Percentiles rank a stretch among this genome's conserved stretches.
Conservation (phyloP, 2,113 vertebrate genomes). For the Ciconia boyciana region DNA sequence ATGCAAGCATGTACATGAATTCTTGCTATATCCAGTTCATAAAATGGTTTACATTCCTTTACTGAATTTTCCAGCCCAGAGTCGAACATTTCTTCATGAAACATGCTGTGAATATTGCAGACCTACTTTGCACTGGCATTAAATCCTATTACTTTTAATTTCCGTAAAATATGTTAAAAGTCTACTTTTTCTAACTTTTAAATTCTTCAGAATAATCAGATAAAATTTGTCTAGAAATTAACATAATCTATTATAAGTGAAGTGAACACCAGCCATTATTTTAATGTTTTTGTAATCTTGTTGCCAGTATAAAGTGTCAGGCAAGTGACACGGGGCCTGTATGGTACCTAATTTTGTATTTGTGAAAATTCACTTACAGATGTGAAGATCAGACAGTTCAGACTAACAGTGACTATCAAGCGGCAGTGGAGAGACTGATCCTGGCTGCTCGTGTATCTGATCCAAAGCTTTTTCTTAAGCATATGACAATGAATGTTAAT, state of each 20-base stretch:
- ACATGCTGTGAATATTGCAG: not conserved
- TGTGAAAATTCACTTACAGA: conserved; percentile 68
- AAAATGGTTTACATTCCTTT: not conserved
- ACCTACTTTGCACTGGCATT: not conserved
- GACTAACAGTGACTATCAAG: conserved; percentile 76
- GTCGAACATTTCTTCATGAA: not conserved
- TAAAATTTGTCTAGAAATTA: not conserved
- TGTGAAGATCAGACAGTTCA: conserved; percentile 68
- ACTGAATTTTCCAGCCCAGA: not conserved
- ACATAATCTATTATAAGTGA: not conserved
- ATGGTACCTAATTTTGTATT: conserved; percentile 2
- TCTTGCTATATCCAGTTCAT: not conserved
- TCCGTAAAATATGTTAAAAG: not conserved
- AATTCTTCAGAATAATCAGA: not conserved
- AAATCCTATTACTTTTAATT: not conserved
- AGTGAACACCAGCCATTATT: not conserved
- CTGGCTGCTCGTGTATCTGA: conserved; percentile 79
- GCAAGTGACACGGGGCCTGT: not conserved
- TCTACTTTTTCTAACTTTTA: not conserved
- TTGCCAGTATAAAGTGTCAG: not conserved
- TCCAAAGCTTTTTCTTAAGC: conserved; percentile 86
- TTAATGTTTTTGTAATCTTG: not conserved
- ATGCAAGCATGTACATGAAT: not conserved
- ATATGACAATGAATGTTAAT: conserved; percentile 77
- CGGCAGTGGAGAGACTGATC: conserved; percentile 80